phyloP scores from a whole-genome alignment of 2,113 vertebrate genomes.

The Entosphenus tridentatus region DNA sequence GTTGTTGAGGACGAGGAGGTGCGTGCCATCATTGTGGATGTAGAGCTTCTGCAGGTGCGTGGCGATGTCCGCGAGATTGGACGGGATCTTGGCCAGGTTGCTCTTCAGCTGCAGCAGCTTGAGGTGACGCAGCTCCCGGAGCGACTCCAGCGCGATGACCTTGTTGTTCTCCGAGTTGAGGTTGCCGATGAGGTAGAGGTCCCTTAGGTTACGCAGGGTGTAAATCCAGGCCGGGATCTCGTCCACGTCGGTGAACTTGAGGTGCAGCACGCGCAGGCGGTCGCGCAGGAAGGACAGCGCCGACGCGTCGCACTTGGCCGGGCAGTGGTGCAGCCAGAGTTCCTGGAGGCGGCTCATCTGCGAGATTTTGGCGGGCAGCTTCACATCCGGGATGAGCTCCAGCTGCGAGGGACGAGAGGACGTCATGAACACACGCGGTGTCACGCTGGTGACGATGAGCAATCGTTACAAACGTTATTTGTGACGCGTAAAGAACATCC shows the following conservation, averaged over 20 bases:
- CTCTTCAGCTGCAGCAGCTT: conserved; percentile 83
- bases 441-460: no score
- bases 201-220: conserved; percentile 63
- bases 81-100: conserved; percentile 90
- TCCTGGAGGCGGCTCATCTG: conserved; percentile 90
- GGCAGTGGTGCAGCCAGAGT: conserved; percentile 85
- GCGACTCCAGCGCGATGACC: conserved; percentile 87
- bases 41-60: conserved; percentile 72
- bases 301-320: conserved; percentile 82
- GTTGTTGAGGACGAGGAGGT: conserved; percentile 79
- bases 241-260: conserved; percentile 90
- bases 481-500: no score
- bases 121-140: conserved; percentile 68
- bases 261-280: conserved; percentile 84
- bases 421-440: no score
- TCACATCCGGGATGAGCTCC: conserved; percentile 80
- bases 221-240: conserved; percentile 96
- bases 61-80: conserved; percentile 84
- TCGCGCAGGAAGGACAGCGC: conserved; percentile 92
- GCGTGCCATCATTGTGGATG: conserved; percentile 88
- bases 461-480: no score
- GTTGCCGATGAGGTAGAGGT: conserved; percentile 74
- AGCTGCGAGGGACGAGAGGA: conserved; percentile 21
- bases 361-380: conserved; percentile 81
- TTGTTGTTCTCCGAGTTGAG: conserved; percentile 98